These are phyloP conservation scores for Sclerurus mexicanus DNA, from an alignment of 2,113 vertebrate species.

Conservation along the genomic window DNA sequence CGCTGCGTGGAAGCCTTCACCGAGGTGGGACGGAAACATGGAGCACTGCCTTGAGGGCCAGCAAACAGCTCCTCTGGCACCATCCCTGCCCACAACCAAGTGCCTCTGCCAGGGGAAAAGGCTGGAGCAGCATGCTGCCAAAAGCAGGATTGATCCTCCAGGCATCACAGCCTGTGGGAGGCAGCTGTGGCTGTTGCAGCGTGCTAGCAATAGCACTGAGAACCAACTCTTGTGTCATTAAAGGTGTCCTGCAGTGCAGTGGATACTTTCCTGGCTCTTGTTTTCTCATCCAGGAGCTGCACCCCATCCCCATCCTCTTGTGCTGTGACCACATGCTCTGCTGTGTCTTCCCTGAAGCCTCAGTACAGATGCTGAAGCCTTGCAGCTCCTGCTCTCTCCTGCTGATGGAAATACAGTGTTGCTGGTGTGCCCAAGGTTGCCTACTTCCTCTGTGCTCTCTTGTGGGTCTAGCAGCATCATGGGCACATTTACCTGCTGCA, in stretches of 20 bases:
- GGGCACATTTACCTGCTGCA: not conserved
- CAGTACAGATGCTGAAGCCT: fast-evolving
- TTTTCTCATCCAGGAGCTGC: not conserved
- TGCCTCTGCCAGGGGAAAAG: not conserved
- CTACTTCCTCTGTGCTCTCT: not conserved
- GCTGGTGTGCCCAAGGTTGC: not conserved
- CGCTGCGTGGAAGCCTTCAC: constrained; percentile 87
- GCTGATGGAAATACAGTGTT: not conserved
- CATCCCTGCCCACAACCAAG: not conserved
- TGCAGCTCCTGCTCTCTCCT: not conserved
- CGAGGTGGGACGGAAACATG: constrained; percentile 85
- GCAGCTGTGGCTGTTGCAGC: not conserved
- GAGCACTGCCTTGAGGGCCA: constrained; percentile 79
- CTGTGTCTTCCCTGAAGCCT: not conserved
- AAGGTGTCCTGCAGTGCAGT: not conserved
- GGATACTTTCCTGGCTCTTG: not conserved
- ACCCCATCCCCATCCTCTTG: not conserved
- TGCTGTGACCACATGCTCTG: not conserved
- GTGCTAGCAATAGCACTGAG: not conserved
- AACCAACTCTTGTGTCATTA: not conserved
- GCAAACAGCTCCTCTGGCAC: fast-evolving
- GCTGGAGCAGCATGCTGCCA: not conserved
- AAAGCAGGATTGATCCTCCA: not conserved
- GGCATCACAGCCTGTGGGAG: fast-evolving
- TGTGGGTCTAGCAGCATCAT: not conserved